Evolutionary conservation across 23 tunicate genomes (phyloP), one percentile per base, ranked within the genome.

Genomic region (Corella eumyota): DNA sequence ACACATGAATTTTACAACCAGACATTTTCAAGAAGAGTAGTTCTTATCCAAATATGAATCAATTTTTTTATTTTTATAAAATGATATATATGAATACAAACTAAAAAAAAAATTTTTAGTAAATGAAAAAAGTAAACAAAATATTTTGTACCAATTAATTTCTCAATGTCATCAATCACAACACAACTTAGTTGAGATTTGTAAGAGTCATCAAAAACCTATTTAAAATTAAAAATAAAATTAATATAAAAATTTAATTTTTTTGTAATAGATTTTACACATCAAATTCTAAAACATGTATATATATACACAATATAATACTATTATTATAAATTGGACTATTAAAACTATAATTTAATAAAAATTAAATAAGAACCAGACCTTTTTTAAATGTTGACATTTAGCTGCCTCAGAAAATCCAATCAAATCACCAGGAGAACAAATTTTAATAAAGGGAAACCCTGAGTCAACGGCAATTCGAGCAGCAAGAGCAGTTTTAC

Each of bases 401-500:
- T 90, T 90, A 5, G 90, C 84, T 1, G 91, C 77, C 50, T 90
- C 97, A 20, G 80, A 67, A 32, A 50, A 62, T n/a, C 92, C 93
- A 37, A 92, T 73, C 13, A 92, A 60, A 30, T 76, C 68, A 28
- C 72, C 78, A 24, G 93, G 86, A 22, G 86, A 75, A 45, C 80
- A 71, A 49, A 92, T 72, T 60, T 83, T 83, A 1, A 92, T 56
- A 30, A 83, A 92, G 4, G 98, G 98, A 31, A 72, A 92, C 25
- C 72, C 92, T 17, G 90, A 72, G 46, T 79, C 70, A 66, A 78
- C 61, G 2, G 98, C 98, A 31, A 92, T 92, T 50, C 70, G 61
- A 6, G 88, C 64, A 6, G 98, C 98, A 36, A 92, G 80, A 4
- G 98, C 98, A 15, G 98, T 81, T 50, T 92, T 92, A 2, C 98